A percentile compares a stretch with the other conserved stretches of the same genome.
Evolutionary conservation across 2,113 vertebrate species (phyloP).

Genomic region (Hiodon alosoides): DNA sequence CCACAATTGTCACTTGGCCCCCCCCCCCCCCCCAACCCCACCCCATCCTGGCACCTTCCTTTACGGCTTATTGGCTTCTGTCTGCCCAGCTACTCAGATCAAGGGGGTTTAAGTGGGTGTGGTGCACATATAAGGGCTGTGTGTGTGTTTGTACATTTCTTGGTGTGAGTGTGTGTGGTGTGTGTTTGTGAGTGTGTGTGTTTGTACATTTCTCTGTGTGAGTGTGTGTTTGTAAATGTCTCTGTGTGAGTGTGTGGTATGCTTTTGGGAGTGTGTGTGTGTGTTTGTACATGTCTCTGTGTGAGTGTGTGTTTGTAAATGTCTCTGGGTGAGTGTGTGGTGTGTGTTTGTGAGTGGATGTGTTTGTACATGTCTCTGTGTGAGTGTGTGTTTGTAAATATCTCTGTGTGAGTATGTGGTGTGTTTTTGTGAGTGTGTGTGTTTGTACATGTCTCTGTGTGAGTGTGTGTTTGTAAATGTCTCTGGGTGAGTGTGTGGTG

Average conservation of each 20-base stretch:
- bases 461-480: slow-evolving; percentile 11
- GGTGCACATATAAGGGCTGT: no score
- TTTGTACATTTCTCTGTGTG: neutral
- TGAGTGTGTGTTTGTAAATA: slow-evolving; percentile 9
- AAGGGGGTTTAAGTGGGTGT: neutral
- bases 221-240: neutral
- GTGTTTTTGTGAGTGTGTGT: no score
- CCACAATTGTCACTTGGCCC: no score
- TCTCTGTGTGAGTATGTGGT: slow-evolving; percentile 31
- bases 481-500: slow-evolving; percentile 31
- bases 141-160: neutral
- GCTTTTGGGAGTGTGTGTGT: no score
- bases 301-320: slow-evolving; percentile 11
- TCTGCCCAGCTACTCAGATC: neutral
- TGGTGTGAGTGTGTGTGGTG: neutral
- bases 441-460: neutral
- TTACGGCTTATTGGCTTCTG: neutral
- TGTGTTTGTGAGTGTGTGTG: neutral
- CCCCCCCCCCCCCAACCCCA: neutral
- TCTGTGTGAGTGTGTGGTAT: slow-evolving; percentile 6
- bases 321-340: slow-evolving; percentile 30
- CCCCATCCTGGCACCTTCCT: neutral
- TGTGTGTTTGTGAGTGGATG: no score
- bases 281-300: neutral
- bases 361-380: neutral